Conservation (phyloP, 2,797 vertebrate species). For the Thalassophryne amazonica region DNA sequence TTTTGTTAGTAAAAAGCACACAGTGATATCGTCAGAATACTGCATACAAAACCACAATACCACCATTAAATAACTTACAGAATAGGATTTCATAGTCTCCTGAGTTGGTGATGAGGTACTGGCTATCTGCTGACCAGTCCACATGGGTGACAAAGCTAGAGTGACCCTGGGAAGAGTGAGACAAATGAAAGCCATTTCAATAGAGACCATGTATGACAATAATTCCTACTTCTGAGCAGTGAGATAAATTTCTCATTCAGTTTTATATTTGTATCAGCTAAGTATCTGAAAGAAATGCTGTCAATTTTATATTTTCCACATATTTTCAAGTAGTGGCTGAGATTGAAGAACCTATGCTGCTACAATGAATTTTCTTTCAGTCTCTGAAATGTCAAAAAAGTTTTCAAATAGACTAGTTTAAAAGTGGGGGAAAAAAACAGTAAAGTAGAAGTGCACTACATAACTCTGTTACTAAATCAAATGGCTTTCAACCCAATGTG, state of each 20-base stretch:
- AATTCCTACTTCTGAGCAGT: no score
- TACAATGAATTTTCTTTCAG: background rate
- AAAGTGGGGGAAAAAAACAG: background rate
- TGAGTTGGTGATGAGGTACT: constrained; percentile 89
- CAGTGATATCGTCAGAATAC: no score
- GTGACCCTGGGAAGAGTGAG: constrained; percentile 79
- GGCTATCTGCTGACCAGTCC: constrained; percentile 88
- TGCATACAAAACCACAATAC: no score
- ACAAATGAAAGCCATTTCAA: background rate
- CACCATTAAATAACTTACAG: constrained; percentile 80
- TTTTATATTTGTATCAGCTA: no score
- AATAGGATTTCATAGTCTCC: constrained; percentile 93
- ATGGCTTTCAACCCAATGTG: no score
- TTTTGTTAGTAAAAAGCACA: no score
- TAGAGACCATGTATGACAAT: background rate
- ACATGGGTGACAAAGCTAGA: constrained; percentile 92
- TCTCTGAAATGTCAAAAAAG: background rate
- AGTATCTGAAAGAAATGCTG: no score
- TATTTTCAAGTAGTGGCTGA: no score
- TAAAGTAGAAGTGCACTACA: no score
- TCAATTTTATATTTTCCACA: no score
- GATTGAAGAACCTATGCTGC: background rate
- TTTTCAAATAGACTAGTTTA: background rate
- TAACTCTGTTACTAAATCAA: no score
- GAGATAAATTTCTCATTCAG: no score